Conservation (phyloP, 2,113 vertebrate genomes). For the Tapirus terrestris region DNA sequence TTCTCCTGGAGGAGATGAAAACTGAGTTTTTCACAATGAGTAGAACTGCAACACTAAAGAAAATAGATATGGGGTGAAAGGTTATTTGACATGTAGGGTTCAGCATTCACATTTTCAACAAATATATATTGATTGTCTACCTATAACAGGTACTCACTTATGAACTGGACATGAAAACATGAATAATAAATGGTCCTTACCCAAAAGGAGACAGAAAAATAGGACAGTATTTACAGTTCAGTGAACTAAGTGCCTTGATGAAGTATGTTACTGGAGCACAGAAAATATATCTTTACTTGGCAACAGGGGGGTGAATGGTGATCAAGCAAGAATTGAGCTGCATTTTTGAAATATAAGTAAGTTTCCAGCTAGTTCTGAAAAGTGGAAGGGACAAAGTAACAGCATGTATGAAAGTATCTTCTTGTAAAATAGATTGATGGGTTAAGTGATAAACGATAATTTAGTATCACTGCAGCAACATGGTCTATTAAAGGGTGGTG, state of each 20-base stretch:
- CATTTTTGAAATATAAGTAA: not conserved
- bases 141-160: not conserved
- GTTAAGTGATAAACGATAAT: not conserved
- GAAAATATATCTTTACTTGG: not conserved
- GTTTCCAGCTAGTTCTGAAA: not conserved
- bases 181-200: not conserved
- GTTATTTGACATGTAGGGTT: not conserved
- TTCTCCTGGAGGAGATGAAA: not conserved
- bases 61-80: rapidly evolving
- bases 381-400: not conserved
- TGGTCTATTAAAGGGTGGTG: not conserved
- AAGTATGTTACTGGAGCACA: not conserved
- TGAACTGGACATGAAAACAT: not conserved
- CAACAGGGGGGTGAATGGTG: not conserved
- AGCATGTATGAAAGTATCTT: not conserved
- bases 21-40: not conserved
- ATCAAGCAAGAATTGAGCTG: not conserved
- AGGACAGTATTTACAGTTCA: not conserved
- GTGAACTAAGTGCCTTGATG: slow-evolving; percentile 7
- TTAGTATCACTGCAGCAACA: not conserved
- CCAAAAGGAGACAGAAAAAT: not conserved
- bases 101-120: not conserved
- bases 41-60: not conserved
- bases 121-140: not conserved
- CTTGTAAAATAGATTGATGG: not conserved